Base-by-base conservation (phyloP, 2,797 vertebrate species). In the Chaetophractus vellerosus region DNA sequence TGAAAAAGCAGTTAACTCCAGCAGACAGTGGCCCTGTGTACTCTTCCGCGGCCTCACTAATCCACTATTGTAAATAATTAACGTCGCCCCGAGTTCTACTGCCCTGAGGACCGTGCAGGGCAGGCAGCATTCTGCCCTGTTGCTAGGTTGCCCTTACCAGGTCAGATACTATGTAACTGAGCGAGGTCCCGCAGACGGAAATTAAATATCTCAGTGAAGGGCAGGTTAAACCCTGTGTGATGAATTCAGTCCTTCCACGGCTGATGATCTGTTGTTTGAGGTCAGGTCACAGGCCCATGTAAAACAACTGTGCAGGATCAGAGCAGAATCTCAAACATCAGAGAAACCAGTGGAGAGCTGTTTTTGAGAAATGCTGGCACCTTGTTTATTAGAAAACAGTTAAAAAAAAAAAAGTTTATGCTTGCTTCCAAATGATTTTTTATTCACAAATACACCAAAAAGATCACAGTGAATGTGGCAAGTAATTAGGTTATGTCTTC, bases 231-330 rank as follows among this genome's bases (percentile, higher is more conserved):
- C 95, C 63, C 92, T 93, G n/a, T 90, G 96, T 10, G 71, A 85
- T 96, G 88, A 98, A 97, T 97, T 98, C 98, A 98, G 95, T 95
- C 92, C 95, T 98, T 98, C 98, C 98, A 94, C 96, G 97, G 98
- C 98, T 98, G 97, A 95, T 95, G 94, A 97, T 91, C 94, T 96
- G 96, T 98, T 96, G 96, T 55, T 5, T 55, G 85, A 76, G 97
- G 97, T 97, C 98, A 97, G 97, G 97, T 97, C 98, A 97, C 97
- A 94, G 98, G 59, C 91, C 96, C 90, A 88, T 96, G 96, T 95
- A 96, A 98, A 97, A 98, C 97, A 98, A 96, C 95, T 89, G 95
- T 96, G 97, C 97, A 93, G 95, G 94, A 97, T 98, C 96, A 96
- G 96, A 95, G 95, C 52, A 97, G 96, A 98, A 95, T 96, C 59